Evolutionary conservation across 2,797 vertebrate genomes (phyloP).

Genomic region (Lacerta viridis): DNA sequence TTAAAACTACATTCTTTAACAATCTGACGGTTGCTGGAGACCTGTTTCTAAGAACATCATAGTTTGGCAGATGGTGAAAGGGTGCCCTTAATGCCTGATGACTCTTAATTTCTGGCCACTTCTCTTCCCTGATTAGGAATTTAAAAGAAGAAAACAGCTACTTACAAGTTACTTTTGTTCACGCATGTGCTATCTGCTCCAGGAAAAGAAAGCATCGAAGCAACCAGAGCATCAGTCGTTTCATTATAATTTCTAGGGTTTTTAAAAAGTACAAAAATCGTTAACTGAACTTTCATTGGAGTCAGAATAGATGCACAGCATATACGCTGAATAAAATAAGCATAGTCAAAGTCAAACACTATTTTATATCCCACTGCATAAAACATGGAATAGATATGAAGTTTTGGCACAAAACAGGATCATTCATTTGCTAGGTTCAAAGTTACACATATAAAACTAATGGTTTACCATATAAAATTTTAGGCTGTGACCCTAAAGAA

Average conservation of each 20-base stretch:
- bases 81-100: constrained; percentile 32
- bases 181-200: constrained; percentile 91
- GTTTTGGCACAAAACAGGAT: not conserved
- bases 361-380: constrained; percentile 14
- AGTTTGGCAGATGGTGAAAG: constrained; percentile 35
- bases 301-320: constrained; percentile 18
- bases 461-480: constrained; percentile 24
- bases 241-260: constrained; percentile 87
- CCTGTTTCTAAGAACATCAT: constrained; percentile 3
- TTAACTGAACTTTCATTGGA: constrained; percentile 38
- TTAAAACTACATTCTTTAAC: not conserved
- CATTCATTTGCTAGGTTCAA: not conserved
- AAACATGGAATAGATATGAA: not conserved
- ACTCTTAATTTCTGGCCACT: constrained; percentile 7
- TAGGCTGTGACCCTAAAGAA: not conserved
- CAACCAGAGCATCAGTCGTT: constrained; percentile 80
- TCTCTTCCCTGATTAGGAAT: constrained; percentile 34
- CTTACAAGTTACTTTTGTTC: constrained; percentile 80
- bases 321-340: not conserved
- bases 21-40: not conserved
- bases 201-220: constrained; percentile 89
- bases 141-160: constrained; percentile 26
- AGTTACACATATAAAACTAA: not conserved
- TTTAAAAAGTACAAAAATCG: constrained; percentile 34
- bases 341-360: constrained; percentile 46